These are phyloP conservation scores for Panthera tigris DNA, from an alignment of 2,113 vertebrate species.

Conservation along the genomic window DNA sequence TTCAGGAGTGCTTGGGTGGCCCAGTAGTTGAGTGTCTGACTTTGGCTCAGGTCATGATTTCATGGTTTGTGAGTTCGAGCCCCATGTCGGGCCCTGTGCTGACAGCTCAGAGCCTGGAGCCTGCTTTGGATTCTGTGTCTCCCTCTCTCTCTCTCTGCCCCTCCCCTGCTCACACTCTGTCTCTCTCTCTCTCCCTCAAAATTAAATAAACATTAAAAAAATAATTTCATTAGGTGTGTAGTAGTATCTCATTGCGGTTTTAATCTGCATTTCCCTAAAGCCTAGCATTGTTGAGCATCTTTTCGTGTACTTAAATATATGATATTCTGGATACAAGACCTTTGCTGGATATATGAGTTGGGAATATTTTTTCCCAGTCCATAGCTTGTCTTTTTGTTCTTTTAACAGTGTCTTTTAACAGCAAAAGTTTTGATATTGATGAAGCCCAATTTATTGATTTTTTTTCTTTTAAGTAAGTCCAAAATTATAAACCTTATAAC, in stretches of 20 bases:
- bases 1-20: no score
- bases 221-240: not conserved
- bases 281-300: not conserved
- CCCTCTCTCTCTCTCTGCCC: no score
- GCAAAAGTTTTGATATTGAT: not conserved
- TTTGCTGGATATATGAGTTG: not conserved
- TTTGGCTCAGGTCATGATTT: no score
- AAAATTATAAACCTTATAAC: not conserved
- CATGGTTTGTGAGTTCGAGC: no score
- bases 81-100: no score
- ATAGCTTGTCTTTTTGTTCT: not conserved
- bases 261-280: not conserved
- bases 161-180: no score
- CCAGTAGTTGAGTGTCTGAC: no score
- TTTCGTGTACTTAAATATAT: not conserved
- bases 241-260: not conserved
- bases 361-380: not conserved
- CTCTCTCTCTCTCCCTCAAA: no score
- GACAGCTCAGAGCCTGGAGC: no score
- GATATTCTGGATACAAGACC: not conserved
- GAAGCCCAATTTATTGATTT: not conserved
- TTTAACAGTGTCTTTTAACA: not conserved
- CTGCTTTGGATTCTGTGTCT: no score
- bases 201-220: not conserved
- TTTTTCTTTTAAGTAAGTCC: conserved; percentile 16